Conservation (phyloP, 2,113 vertebrate species). For the Scalopus aquaticus region DNA sequence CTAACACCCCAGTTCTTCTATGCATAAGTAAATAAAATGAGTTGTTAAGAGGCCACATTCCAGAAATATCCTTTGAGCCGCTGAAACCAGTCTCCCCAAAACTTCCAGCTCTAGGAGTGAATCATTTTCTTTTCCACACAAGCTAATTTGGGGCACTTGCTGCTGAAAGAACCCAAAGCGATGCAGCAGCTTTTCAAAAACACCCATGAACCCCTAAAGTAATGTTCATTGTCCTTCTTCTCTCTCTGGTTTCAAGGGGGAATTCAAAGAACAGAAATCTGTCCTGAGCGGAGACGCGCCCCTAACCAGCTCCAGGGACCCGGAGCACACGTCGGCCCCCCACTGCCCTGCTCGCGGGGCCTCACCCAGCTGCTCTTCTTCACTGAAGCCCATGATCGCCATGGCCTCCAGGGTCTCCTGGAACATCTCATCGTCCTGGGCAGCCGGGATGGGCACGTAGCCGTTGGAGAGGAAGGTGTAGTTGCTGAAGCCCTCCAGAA, state of each 20-base stretch:
- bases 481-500: slow-evolving; percentile 91
- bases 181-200: background rate
- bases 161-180: background rate
- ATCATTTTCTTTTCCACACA: background rate
- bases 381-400: slow-evolving; percentile 95
- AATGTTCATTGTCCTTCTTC: background rate
- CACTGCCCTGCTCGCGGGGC: background rate
- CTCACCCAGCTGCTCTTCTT: slow-evolving; percentile 92
- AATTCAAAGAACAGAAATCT: background rate
- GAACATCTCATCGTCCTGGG: slow-evolving; percentile 95
- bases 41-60: background rate
- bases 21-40: background rate
- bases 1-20: too few relatives aligned
- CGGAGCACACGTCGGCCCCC: background rate
- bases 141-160: background rate
- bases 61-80: background rate
- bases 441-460: slow-evolving; percentile 91
- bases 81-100: background rate
- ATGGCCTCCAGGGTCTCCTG: slow-evolving; percentile 95
- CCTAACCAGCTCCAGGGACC: background rate
- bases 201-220: background rate
- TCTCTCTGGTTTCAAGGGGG: background rate
- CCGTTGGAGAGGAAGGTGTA: slow-evolving; percentile 94
- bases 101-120: background rate
- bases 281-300: background rate